Percentiles rank a stretch among this genome's conserved stretches.
Conservation (phyloP, 2,797 vertebrate genomes). For the Taeniopygia guttata region DNA sequence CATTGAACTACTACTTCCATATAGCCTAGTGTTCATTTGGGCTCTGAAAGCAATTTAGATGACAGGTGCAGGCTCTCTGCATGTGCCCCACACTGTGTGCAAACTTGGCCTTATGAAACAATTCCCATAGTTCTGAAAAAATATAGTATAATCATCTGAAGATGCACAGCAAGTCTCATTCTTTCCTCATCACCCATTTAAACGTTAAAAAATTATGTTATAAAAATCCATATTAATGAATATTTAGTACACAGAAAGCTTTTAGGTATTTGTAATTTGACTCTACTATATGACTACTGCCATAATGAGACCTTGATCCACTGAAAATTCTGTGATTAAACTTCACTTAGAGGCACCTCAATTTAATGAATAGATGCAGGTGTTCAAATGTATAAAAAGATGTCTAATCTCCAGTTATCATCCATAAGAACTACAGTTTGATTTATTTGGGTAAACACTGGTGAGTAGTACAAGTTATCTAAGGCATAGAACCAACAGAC, state of each 20-base stretch:
- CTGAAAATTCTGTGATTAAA: background rate
- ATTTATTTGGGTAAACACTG: background rate
- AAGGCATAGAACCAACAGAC: background rate
- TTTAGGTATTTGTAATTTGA: background rate
- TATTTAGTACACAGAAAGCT: background rate
- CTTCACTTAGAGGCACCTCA: background rate
- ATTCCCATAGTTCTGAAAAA: background rate
- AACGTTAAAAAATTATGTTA: background rate
- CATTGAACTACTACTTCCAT: background rate
- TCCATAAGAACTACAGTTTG: background rate
- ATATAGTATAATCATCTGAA: background rate
- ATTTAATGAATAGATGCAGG: background rate
- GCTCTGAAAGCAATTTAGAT: conserved; percentile 1
- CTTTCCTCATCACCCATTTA: background rate
- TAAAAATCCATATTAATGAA: background rate
- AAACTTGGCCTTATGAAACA: background rate
- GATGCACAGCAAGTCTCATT: background rate
- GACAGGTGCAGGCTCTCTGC: background rate
- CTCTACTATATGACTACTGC: background rate
- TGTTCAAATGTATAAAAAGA: background rate
- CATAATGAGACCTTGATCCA: background rate
- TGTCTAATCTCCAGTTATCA: background rate
- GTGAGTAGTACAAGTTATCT: background rate
- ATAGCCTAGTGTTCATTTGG: background rate
- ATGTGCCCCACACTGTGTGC: background rate